A percentile compares a stretch with the other conserved stretches of the same genome.
Evolutionary conservation across 2,888 invertebrate genomes (phyloP).

Genomic region (Pheosia gnoma): DNA sequence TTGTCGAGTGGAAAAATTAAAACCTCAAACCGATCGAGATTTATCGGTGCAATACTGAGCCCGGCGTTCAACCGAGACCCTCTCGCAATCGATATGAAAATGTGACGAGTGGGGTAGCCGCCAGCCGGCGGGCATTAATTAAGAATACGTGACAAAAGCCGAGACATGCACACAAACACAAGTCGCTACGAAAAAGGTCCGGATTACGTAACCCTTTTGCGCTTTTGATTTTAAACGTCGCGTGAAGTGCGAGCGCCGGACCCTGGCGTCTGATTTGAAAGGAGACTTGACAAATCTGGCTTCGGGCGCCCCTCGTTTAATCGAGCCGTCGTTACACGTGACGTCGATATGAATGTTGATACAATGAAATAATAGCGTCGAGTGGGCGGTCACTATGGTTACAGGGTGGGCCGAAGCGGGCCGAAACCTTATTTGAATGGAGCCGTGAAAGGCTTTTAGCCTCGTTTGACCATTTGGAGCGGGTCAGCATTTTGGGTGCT

Average conservation of each 20-base stretch:
- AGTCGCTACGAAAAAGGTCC: constrained; percentile 78
- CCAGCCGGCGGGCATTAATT: constrained; percentile 80
- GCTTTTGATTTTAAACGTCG: constrained; percentile 83
- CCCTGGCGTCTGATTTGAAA: constrained; percentile 78
- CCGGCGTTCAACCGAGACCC: constrained; percentile 54
- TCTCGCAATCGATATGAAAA: constrained; percentile 76
- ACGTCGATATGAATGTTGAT: constrained; percentile 79
- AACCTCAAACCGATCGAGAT: constrained; percentile 52
- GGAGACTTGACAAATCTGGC: constrained; percentile 81
- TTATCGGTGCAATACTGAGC: constrained; percentile 56
- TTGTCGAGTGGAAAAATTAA: constrained; percentile 53
- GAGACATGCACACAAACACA: constrained; percentile 80
- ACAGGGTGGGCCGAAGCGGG: constrained; percentile 66
- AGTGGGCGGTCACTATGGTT: constrained; percentile 76
- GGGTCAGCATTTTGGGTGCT: constrained; percentile 76
- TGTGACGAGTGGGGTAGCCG: constrained; percentile 75
- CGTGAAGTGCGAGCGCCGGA: constrained; percentile 76
- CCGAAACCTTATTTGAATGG: constrained; percentile 68
- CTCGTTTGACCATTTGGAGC: constrained; percentile 74
- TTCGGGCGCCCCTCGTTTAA: constrained; percentile 78
- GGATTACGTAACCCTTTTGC: constrained; percentile 83
- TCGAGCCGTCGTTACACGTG: constrained; percentile 73
- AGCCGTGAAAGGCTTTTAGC: constrained; percentile 71
- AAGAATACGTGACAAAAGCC: constrained; percentile 85
- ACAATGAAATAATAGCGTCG: constrained; percentile 76